Base-by-base conservation (phyloP, 1,140 invertebrate species). In the Penaeus indicus region DNA sequence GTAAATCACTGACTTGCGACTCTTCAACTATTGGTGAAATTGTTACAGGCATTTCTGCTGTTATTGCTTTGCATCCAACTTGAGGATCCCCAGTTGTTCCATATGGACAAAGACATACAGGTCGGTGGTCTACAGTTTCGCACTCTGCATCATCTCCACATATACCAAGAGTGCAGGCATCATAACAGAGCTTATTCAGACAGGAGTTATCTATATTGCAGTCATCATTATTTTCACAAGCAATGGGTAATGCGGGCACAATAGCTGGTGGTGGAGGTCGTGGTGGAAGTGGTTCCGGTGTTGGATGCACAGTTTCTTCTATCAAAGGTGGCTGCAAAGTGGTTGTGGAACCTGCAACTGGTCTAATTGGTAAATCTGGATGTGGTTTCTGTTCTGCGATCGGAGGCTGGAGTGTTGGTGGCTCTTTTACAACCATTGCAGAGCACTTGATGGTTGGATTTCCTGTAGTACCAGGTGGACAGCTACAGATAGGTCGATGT, bases 71-170 rank as follows among this genome's bases (percentile, higher is more conserved):
- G 79, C 91, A 97, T 92, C 95, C 95, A 3, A 93, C 90, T 91
- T 93, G 85, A 38, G 90, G 91, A 88, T 91, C 89, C 69, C 86
- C 89, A 25, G 81, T 94, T 27, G 96, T 96, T 90, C 96, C 95
- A 11, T 94, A 92, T n/a, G 96, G 95, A 93, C 97, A 98, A 86
- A 94, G 94, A 92, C 97, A 98, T 11, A 95, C 92, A 0, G 96
- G 94, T 89, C 94, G 93, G 92, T 97, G 97, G 54, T 92, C 91
- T 21, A 92, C 86, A 18, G 92, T 91, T 54, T 94, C 94, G 92
- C 97, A 98, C 62, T 95, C 93, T 10, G 97, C 95, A 92, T 96
- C 96, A 88, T 93, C 93, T 8, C 97, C 97, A 92, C 97, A 98
- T 4, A 94, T 93, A 19, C 94, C 93, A 54, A 90, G 90, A 89